Evolutionary conservation across 2,113 vertebrate species (phyloP), one percentile per base, ranked within the genome.

Genomic region (Chrysemys picta): DNA sequence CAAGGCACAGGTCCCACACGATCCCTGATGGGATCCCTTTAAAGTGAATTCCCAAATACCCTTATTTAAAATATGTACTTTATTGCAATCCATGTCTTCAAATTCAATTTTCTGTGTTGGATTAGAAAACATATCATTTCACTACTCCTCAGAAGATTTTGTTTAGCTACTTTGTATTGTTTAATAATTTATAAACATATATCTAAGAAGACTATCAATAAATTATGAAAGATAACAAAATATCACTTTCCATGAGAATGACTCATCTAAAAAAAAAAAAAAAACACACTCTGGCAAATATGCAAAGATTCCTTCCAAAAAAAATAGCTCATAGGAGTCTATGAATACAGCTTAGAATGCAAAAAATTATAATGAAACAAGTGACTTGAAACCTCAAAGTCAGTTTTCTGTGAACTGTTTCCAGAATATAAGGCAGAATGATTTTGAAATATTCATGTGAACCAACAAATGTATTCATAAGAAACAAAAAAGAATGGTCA

Each of bases 101-200:
- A 93, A 95, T 79, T 96, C 49, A n/a, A 62, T 49, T 93, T 85
- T 75, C 53, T 85, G 91, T 13, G 42, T 83, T 45, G 57, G 49
- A 91, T 87, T 89, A 90, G 25, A 81, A 93, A 97, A 92, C 47
- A 3, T 93, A 65, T 85, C 88, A 91, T 35, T 80, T 79, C 59
- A 91, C 72, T 92, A 29, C 42, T 80, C 86, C 57, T 84, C 25
- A 35, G 38, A 82, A 87, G 8, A 83, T 54, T 91, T 86, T 87
- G 47, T 72, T 97, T 96, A 95, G 78, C 29, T 94, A 11, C 56
- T 85, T 57, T 95, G 19, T 94, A 91, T 52, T 69, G 69, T 50
- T 96, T 86, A 95, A 62, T 90, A 93, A 97, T 92, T 96, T 80
- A 96, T 50, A 93, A 95, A 78, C 76, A 91, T 79, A 93, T 85